Evolutionary conservation across 2,797 vertebrate genomes (phyloP).

Genomic region (Danionella dracula): DNA sequence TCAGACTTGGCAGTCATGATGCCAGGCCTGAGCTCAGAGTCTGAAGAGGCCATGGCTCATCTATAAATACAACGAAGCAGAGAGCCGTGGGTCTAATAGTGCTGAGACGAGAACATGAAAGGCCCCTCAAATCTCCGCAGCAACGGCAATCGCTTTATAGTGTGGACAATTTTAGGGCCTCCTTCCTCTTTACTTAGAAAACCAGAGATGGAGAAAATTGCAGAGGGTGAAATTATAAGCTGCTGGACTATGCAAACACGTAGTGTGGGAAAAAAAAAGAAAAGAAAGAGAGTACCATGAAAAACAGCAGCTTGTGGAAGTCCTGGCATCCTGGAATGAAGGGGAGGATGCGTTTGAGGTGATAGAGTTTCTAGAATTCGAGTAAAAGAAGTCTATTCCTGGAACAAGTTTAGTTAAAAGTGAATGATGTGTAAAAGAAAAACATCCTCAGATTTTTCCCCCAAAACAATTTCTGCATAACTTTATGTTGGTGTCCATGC

Average conservation of each 20-base stretch:
- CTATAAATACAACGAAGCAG: constrained; percentile 44
- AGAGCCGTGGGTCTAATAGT: constrained; percentile 14
- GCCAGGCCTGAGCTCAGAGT: constrained; percentile 16
- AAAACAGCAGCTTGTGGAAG: not conserved
- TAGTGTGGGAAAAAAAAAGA: constrained; percentile 26
- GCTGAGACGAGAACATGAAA: constrained; percentile 39
- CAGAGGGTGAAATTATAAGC: constrained; percentile 60
- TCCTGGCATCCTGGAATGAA: not conserved
- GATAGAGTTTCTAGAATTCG: not conserved
- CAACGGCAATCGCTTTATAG: constrained; percentile 35
- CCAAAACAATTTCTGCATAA: too few species aligned
- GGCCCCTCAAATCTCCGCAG: constrained; percentile 32
- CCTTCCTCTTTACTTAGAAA: constrained; percentile 60
- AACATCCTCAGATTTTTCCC: too few species aligned
- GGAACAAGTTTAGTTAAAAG: too few species aligned
- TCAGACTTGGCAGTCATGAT: not conserved
- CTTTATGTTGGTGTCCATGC: too few species aligned
- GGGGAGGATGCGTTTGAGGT: not conserved
- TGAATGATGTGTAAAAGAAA: too few species aligned
- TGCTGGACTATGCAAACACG: constrained; percentile 56
- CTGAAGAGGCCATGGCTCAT: constrained; percentile 23
- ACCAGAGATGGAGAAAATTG: constrained; percentile 54
- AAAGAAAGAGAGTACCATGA: constrained; percentile 37
- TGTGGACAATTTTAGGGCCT: constrained; percentile 42
- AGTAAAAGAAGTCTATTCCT: not conserved